phyloP scores from a whole-genome alignment of 2,113 vertebrate genomes.

The Athene noctua region DNA sequence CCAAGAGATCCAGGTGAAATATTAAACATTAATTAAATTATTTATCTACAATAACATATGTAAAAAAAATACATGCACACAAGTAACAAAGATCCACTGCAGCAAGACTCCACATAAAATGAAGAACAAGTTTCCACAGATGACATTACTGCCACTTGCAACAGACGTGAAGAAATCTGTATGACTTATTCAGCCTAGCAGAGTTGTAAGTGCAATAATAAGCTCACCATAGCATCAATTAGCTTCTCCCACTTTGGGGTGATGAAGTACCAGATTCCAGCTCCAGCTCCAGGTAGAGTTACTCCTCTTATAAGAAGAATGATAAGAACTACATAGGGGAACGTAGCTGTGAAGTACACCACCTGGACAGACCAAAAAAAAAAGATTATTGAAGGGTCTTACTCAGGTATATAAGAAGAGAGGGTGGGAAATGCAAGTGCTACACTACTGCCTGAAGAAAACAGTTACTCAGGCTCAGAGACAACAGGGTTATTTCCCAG shows the following conservation, averaged over 20 bases:
- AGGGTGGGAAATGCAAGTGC: not conserved
- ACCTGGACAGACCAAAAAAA: slow-evolving; percentile 75
- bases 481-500: not conserved
- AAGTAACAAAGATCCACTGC: not conserved
- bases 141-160: not conserved
- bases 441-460: not conserved
- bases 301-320: slow-evolving; percentile 94
- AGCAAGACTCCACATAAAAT: not conserved
- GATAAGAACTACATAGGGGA: slow-evolving; percentile 94
- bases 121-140: not conserved
- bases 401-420: too few species aligned
- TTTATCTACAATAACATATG: fast-evolving
- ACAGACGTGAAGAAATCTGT: not conserved
- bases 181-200: not conserved
- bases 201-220: not conserved
- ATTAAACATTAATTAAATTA: not conserved
- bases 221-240: slow-evolving; percentile 89
- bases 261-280: slow-evolving; percentile 97
- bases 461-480: not conserved
- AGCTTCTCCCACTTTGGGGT: slow-evolving; percentile 98
- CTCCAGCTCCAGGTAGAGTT: slow-evolving; percentile 90
- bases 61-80: not conserved
- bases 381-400: not conserved
- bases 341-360: slow-evolving; percentile 97
- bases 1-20: not conserved